Evolutionary conservation across 2,888 invertebrate genomes (phyloP).

Genomic region (Andrena fulva): DNA sequence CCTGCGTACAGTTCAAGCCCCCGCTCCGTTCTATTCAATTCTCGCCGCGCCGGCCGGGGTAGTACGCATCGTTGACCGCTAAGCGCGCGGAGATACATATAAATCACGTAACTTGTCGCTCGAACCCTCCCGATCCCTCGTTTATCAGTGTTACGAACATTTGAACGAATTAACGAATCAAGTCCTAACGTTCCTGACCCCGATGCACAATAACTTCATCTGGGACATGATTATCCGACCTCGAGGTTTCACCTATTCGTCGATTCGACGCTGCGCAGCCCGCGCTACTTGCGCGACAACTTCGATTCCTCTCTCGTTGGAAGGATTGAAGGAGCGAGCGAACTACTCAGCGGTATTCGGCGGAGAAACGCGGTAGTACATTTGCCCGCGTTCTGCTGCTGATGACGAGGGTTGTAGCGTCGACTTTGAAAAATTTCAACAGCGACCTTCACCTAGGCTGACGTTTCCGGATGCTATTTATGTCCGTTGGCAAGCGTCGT

Average conservation of each 20-base stretch:
- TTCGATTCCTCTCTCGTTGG: background rate
- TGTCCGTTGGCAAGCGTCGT: slow-evolving; percentile 31
- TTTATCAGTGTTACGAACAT: background rate
- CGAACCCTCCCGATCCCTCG: background rate
- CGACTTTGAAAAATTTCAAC: background rate
- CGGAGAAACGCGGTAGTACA: too few species aligned
- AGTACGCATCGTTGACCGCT: background rate
- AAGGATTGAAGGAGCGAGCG: background rate
- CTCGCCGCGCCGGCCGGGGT: too few species aligned
- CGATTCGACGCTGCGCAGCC: background rate
- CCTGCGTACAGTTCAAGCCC: too few species aligned
- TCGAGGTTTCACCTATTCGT: background rate
- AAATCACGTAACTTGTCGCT: background rate
- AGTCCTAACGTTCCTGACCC: background rate
- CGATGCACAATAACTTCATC: background rate
- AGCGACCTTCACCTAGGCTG: slow-evolving; percentile 60
- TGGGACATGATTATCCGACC: background rate
- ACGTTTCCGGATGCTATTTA: slow-evolving; percentile 52
- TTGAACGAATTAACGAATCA: slow-evolving; percentile 11
- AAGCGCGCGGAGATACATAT: background rate
- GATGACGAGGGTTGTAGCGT: background rate
- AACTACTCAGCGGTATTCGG: background rate
- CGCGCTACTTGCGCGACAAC: background rate
- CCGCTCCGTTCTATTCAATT: too few species aligned
- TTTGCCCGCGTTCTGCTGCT: too few species aligned